These are phyloP conservation scores for Pasiphila rectangulata DNA, from an alignment of 2,888 invertebrate genomes.

Conservation along the genomic window DNA sequence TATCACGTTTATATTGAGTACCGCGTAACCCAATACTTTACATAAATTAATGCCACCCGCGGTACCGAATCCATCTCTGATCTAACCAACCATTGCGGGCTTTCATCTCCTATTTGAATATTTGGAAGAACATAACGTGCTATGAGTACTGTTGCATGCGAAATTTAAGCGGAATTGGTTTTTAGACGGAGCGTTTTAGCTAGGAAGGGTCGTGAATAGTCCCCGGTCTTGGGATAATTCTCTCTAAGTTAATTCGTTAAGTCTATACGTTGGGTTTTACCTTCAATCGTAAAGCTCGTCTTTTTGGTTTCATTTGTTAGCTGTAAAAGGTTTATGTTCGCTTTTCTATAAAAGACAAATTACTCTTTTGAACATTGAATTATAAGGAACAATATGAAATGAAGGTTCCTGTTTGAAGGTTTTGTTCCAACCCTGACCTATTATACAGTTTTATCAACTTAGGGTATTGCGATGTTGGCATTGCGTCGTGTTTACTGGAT, in stretches of 20 bases:
- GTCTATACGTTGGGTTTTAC: slow-evolving; percentile 26
- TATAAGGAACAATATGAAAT: neutral
- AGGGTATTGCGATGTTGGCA: slow-evolving; percentile 23
- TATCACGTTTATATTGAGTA: slow-evolving; percentile 70
- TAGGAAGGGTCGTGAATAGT: slow-evolving; percentile 48
- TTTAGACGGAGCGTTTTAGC: slow-evolving; percentile 42
- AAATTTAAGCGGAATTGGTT: slow-evolving; percentile 50
- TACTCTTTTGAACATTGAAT: too few species aligned
- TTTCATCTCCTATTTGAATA: slow-evolving; percentile 69
- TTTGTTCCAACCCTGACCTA: slow-evolving; percentile 28
- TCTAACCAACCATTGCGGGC: slow-evolving; percentile 69
- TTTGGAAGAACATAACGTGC: slow-evolving; percentile 60
- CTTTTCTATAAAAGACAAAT: neutral
- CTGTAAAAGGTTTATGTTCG: slow-evolving; percentile 8
- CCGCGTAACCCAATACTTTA: slow-evolving; percentile 68
- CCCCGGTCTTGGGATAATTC: slow-evolving; percentile 42
- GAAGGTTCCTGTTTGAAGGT: slow-evolving; percentile 13
- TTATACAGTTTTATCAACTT: slow-evolving; percentile 22
- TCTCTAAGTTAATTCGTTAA: slow-evolving; percentile 41
- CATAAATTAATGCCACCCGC: slow-evolving; percentile 65
- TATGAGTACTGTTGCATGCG: slow-evolving; percentile 43
- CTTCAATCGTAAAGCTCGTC: slow-evolving; percentile 15
- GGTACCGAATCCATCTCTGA: slow-evolving; percentile 53
- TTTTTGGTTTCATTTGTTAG: slow-evolving; percentile 18
- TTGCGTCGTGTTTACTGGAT: slow-evolving; percentile 9